These are phyloP conservation scores for Triops cancriformis DNA, from an alignment of 1,140 invertebrate genomes.

Conservation along the genomic window DNA sequence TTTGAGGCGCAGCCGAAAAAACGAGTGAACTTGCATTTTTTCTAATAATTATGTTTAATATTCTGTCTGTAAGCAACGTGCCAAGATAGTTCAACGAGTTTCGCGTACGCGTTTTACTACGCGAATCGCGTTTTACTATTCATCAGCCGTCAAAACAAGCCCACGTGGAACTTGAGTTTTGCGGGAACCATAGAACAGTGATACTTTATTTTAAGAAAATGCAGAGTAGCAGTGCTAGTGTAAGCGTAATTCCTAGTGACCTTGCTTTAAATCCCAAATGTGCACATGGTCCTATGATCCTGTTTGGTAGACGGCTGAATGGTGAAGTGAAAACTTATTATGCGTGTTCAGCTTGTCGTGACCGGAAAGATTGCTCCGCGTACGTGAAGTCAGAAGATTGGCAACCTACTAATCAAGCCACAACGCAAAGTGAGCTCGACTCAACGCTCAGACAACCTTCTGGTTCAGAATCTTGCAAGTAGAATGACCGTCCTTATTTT, in stretches of 20 bases:
- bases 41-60: too few relatives aligned
- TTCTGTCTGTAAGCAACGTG: too few relatives aligned
- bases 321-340: slow-evolving; percentile 49
- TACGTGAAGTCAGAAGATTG: slow-evolving; percentile 18
- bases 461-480: neutral
- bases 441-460: neutral
- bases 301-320: neutral
- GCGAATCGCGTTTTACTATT: too few relatives aligned
- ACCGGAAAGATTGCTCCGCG: slow-evolving; percentile 51
- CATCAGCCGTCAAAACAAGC: too few relatives aligned
- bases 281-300: neutral
- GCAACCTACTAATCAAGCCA: neutral
- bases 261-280: neutral
- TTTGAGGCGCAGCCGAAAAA: too few relatives aligned
- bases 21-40: too few relatives aligned
- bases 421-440: neutral
- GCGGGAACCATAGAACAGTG: too few relatives aligned
- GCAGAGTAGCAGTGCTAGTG: neutral
- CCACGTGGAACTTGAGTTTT: too few relatives aligned
- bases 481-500: neutral
- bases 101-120: too few relatives aligned
- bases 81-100: too few relatives aligned
- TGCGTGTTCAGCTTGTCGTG: slow-evolving; percentile 68
- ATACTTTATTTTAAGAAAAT: neutral
- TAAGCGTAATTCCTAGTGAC: neutral